Evolutionary conservation across 2,888 invertebrate genomes (phyloP), one percentile per base, ranked within the genome.

Genomic region (Margaritifera margaritifera): DNA sequence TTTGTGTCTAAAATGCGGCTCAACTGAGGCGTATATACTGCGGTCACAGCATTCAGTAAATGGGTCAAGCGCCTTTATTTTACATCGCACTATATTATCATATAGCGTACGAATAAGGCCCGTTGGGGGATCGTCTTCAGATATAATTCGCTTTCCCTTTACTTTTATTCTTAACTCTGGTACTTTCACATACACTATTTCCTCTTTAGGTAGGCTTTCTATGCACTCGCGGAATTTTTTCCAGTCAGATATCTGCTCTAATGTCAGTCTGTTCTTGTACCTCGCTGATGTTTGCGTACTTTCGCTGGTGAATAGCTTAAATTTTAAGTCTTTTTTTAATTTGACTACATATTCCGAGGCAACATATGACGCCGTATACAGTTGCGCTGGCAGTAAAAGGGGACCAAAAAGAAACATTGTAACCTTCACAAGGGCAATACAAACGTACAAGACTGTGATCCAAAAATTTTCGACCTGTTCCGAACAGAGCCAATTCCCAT

Each of bases 321-420:
- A 72, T 62, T 80, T 81, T 1, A 85, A 55, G 19, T 79, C 80
- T 22, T 83, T 77, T 63, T 81, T 80, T 31, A 84, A 69, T 67
- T 83, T 84, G 20, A 87, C 82, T 5, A 86, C 80, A 68, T 89
- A 89, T 66, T 86, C 87, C 0, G 85, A 79, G 15, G 86, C 84
- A 55, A 83, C 79, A 59, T 87, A 86, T 0, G 85, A 80, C 6
- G 84, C 84, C 22, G 80, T 84, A 72, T 86, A 88, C 77, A 87
- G 80, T 55, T 81, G 78, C 27, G 78, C 68, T 2, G 87, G 86
- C 5, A 88, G 71, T n/a, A 87, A 72, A 55, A 86, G 72, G 2
- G 88, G 89, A 54, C 84, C 81, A 64, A 86, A 84, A 60, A 87
- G 79, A 62, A 88, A 82, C 59, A 88, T 77, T 54, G 81, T 72